Conservation (phyloP, 2,888 invertebrate species). For the Allolobophora icterica region DNA sequence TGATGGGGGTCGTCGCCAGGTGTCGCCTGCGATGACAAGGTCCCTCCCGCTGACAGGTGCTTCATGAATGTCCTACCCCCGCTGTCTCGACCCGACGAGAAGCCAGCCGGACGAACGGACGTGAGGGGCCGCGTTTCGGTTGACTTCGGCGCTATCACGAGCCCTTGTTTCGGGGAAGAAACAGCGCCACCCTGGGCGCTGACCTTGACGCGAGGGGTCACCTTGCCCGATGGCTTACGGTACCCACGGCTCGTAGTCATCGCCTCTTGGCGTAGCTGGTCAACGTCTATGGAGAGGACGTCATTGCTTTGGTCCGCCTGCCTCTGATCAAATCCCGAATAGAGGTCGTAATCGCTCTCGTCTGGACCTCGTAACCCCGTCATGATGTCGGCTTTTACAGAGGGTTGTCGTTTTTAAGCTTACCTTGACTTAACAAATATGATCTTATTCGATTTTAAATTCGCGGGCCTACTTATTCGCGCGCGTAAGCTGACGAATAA, state of each 20-base stretch:
- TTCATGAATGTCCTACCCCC: not conserved
- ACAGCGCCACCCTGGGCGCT: not conserved
- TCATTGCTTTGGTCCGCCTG: not conserved
- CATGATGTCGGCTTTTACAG: not conserved
- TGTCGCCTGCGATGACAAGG: not conserved
- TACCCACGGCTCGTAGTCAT: not conserved
- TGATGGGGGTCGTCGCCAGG: not conserved
- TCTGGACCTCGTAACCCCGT: not conserved
- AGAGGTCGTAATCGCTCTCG: not conserved
- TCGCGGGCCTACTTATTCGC: not conserved
- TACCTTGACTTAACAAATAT: not conserved
- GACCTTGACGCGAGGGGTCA: not conserved
- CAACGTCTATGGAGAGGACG: not conserved
- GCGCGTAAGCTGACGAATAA: not conserved
- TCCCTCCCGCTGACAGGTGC: not conserved
- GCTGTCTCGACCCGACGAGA: not conserved
- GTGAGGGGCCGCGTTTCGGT: not conserved
- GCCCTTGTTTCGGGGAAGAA: not conserved
- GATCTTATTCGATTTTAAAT: not conserved
- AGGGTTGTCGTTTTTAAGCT: not conserved
- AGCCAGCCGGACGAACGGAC: not conserved
- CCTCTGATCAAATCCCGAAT: not conserved
- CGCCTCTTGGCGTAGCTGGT: conserved; percentile 22
- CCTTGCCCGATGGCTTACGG: not conserved
- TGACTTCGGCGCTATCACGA: not conserved